These are phyloP conservation scores for Papio anubis DNA, from an alignment of 2,113 vertebrate genomes.

Conservation along the genomic window DNA sequence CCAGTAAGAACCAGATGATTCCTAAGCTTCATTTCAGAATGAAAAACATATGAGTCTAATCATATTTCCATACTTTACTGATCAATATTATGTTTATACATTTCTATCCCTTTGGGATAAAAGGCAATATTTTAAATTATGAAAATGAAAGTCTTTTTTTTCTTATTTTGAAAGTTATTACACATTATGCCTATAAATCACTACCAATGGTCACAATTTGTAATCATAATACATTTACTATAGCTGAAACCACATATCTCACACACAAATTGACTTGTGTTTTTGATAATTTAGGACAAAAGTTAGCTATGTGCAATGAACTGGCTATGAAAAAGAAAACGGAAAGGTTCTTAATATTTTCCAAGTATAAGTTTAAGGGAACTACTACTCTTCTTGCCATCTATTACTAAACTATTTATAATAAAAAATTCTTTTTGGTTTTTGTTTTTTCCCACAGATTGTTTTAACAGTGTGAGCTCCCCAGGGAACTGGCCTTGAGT, in stretches of 20 bases:
- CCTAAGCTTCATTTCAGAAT: not conserved
- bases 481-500: not conserved
- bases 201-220: not conserved
- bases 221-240: not conserved
- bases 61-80: not conserved
- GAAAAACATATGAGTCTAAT: not conserved
- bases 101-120: not conserved
- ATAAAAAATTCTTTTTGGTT: not conserved
- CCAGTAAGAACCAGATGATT: not conserved
- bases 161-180: not conserved
- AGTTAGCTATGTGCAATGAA: not conserved
- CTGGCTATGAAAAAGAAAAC: not conserved
- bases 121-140: not conserved
- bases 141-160: not conserved
- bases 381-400: not conserved
- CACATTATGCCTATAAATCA: not conserved
- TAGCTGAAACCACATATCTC: not conserved
- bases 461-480: not conserved
- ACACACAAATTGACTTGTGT: not conserved
- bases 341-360: conserved; percentile 11
- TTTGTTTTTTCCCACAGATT: not conserved
- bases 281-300: conserved; percentile 2
- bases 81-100: not conserved
- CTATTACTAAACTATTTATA: not conserved
- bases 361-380: not conserved